phyloP scores from a whole-genome alignment of 2,888 invertebrate genomes.

The Ceramica pisi region DNA sequence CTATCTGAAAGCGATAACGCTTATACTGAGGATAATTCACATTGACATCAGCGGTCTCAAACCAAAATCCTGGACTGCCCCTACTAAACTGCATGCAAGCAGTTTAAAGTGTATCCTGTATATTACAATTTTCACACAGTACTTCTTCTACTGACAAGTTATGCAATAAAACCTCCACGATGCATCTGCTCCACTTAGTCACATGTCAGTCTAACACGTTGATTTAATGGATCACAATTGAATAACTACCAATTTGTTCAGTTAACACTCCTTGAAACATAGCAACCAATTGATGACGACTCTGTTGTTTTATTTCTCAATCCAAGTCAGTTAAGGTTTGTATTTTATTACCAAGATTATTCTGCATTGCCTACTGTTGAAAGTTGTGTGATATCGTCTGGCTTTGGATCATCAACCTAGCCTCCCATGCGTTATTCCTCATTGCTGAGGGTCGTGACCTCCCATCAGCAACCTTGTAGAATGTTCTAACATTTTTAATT shows the following conservation, averaged over 20 bases:
- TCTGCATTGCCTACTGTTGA: neutral
- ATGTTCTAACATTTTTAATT: too few species aligned
- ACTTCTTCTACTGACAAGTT: neutral
- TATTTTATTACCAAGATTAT: neutral
- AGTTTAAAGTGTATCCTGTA: neutral
- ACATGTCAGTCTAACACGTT: constrained; percentile 26
- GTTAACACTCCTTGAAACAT: constrained; percentile 47
- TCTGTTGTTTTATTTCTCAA: constrained; percentile 25
- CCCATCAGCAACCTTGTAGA: neutral
- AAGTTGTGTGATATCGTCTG: neutral
- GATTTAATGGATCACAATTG: constrained; percentile 51
- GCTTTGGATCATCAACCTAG: neutral
- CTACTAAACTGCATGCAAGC: too few species aligned
- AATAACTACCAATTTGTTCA: constrained; percentile 54
- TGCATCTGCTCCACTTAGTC: constrained; percentile 36
- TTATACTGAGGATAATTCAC: neutral
- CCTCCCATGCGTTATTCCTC: too few species aligned
- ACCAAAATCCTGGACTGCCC: neutral
- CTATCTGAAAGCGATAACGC: too few species aligned
- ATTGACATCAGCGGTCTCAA: neutral
- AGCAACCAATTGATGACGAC: constrained; percentile 43
- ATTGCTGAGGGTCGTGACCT: too few species aligned
- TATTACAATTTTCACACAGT: neutral
- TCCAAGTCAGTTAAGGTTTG: neutral
- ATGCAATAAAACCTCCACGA: constrained; percentile 25